Percentiles rank a stretch among this genome's conserved stretches.
Conservation (phyloP, 2,888 invertebrate species). For the Periphyllus acericola region DNA sequence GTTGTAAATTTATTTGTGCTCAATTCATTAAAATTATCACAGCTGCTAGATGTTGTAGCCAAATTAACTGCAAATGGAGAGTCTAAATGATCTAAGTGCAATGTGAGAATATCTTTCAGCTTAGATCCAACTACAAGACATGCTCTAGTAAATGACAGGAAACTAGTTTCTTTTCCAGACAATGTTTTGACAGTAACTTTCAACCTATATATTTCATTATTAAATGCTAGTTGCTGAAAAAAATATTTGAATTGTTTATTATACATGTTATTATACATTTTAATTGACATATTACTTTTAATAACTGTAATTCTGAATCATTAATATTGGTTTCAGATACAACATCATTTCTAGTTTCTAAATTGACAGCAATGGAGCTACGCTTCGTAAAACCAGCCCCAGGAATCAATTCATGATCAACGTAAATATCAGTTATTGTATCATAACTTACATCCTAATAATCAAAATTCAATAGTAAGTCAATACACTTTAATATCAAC, state of each 20-base stretch:
- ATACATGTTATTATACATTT: not conserved
- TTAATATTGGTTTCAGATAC: not conserved
- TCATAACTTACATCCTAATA: slow-evolving; percentile 49
- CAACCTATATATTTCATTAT: slow-evolving; percentile 80
- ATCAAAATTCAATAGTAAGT: not conserved
- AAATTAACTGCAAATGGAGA: slow-evolving; percentile 74
- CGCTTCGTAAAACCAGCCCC: slow-evolving; percentile 37
- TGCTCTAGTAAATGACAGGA: slow-evolving; percentile 83
- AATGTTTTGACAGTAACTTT: slow-evolving; percentile 76
- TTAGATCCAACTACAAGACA: slow-evolving; percentile 75
- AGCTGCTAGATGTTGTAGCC: slow-evolving; percentile 43
- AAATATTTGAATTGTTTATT: not conserved
- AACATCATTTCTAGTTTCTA: slow-evolving; percentile 53
- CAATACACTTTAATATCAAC: not conserved
- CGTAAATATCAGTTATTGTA: slow-evolving; percentile 50
- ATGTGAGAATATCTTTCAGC: slow-evolving; percentile 80
- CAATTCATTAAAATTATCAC: slow-evolving; percentile 16
- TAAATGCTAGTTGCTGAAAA: slow-evolving; percentile 73
- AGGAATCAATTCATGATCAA: slow-evolving; percentile 55
- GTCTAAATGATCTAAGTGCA: slow-evolving; percentile 83
- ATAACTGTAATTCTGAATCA: slow-evolving; percentile 29
- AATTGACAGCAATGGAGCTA: slow-evolving; percentile 22
- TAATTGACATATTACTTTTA: slow-evolving; percentile 46
- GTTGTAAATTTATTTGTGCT: slow-evolving; percentile 32
- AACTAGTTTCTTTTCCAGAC: slow-evolving; percentile 76